A percentile compares a stretch with the other conserved stretches of the same genome.
phyloP scores from a whole-genome alignment of 2,888 invertebrate genomes.

The Deilephila porcellus region DNA sequence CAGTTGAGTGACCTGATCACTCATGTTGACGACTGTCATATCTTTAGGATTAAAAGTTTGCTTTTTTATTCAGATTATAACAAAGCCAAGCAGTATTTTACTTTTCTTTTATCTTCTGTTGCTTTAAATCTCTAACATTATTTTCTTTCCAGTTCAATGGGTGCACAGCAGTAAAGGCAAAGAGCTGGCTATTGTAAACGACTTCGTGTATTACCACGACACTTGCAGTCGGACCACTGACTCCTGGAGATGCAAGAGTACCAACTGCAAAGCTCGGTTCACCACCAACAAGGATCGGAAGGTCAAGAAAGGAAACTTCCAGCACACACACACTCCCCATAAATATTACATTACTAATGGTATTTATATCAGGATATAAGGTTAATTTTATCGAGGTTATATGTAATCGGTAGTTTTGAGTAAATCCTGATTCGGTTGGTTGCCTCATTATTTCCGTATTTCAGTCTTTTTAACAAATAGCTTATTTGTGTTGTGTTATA shows the following conservation, averaged over 20 bases:
- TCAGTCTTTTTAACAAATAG: no score
- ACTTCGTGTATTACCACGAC: slow-evolving; percentile 38
- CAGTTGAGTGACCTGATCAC: no score
- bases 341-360: slow-evolving; percentile 2
- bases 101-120: no score
- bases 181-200: slow-evolving; percentile 39
- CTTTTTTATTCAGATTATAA: no score
- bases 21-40: no score
- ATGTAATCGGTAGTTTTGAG: not conserved
- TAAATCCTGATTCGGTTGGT: not conserved
- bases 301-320: not conserved
- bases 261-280: slow-evolving; percentile 37
- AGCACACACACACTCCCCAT: slow-evolving; percentile 39
- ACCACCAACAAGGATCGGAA: slow-evolving; percentile 28
- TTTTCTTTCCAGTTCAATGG: slow-evolving; percentile 39
- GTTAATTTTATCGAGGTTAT: not conserved
- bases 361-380: not conserved
- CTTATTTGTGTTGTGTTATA: no score
- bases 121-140: no score
- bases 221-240: slow-evolving; percentile 12
- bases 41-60: no score
- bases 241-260: slow-evolving; percentile 36
- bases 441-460: no score
- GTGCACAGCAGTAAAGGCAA: slow-evolving; percentile 40
- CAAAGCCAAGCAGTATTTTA: no score